Percentiles rank a stretch among this genome's conserved stretches.
Conservation (phyloP, 2,113 vertebrate species). For the Oryzias melastigma region DNA sequence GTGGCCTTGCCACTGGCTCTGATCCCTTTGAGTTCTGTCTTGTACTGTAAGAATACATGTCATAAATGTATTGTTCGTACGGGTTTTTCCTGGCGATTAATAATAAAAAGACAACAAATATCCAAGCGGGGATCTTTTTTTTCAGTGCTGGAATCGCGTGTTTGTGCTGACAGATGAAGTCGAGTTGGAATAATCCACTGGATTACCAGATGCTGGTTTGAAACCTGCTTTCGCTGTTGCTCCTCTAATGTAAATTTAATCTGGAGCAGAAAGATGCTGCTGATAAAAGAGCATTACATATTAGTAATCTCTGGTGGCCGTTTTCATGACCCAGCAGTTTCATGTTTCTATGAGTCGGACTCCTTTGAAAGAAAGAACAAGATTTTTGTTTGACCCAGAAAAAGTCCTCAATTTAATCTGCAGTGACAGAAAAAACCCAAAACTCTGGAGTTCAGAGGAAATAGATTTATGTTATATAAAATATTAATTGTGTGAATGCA, state of each 20-base stretch:
- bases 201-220: conserved; percentile 34
- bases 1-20: conserved; percentile 60
- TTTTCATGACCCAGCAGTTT: background rate
- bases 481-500: no score
- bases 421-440: no score
- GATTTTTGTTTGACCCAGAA: no score
- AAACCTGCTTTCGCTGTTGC: conserved; percentile 16
- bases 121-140: conserved; percentile 6
- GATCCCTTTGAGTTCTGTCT: conserved; percentile 71
- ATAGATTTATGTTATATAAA: no score
- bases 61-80: conserved; percentile 77
- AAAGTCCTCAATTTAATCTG: no score
- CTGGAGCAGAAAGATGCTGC: conserved; percentile 11
- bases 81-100: conserved; percentile 75
- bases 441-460: no score
- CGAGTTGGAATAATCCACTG: conserved; percentile 36
- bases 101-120: conserved; percentile 72
- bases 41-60: conserved; percentile 79
- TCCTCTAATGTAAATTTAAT: conserved; percentile 29
- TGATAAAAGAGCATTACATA: conserved; percentile 8
- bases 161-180: conserved; percentile 10
- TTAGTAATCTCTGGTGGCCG: conserved; percentile 8
- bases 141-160: background rate
- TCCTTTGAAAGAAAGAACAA: no score
- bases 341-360: no score